Conservation (phyloP, 1,140 invertebrate species). For the Megalonaias nervosa region DNA sequence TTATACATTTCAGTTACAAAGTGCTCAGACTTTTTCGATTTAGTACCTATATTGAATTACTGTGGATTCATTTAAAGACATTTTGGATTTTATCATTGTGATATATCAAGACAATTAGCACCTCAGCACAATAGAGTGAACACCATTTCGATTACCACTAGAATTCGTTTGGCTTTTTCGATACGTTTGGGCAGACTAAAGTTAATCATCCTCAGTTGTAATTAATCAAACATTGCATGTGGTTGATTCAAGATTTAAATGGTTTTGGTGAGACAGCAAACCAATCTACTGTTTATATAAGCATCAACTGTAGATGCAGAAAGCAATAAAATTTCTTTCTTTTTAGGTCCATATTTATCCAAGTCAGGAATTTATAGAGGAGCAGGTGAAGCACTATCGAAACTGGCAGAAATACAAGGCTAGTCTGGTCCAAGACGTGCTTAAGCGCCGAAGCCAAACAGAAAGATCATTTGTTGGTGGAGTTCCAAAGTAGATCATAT, state of each 20-base stretch:
- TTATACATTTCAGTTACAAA: too few relatives aligned
- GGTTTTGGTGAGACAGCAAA: background rate
- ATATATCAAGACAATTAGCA: too few relatives aligned
- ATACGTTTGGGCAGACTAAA: background rate
- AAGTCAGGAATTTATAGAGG: slow-evolving; percentile 43
- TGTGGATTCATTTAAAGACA: too few relatives aligned
- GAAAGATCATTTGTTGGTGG: too few relatives aligned
- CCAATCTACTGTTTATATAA: background rate
- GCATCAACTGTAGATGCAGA: background rate
- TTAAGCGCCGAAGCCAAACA: slow-evolving; percentile 23
- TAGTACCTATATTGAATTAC: too few relatives aligned
- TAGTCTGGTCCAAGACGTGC: slow-evolving; percentile 36
- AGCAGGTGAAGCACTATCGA: slow-evolving; percentile 44
- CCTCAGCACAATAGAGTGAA: too few relatives aligned
- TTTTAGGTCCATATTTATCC: slow-evolving; percentile 55
- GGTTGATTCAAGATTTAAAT: too few relatives aligned
- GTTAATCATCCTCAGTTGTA: background rate
- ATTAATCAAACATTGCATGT: background rate
- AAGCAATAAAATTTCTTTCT: background rate
- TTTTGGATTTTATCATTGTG: too few relatives aligned
- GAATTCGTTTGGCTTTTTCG: background rate
- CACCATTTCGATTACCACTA: background rate
- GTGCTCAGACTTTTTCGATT: too few relatives aligned
- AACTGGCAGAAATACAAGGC: slow-evolving; percentile 52
- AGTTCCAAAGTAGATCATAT: too few relatives aligned